phyloP scores from a whole-genome alignment of 2,888 invertebrate species.

The Steinernema scapterisci region DNA sequence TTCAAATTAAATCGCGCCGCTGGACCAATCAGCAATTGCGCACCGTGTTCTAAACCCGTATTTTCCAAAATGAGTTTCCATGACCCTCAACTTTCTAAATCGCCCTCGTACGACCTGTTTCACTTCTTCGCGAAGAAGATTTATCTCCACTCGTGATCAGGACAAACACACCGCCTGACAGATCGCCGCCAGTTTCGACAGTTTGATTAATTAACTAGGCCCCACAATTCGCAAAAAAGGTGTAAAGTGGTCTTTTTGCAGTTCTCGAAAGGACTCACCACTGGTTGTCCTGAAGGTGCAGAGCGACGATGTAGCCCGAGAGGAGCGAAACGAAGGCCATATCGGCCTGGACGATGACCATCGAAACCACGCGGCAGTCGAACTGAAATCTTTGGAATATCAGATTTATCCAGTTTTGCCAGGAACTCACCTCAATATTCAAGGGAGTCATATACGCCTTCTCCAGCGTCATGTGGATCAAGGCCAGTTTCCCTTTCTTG shows the following conservation, averaged over 20 bases:
- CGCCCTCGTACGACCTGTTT: not conserved
- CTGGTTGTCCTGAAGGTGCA: slow-evolving; percentile 58
- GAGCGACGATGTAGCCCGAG: slow-evolving; percentile 69
- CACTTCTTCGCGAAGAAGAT: not conserved
- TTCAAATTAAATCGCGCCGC: too few relatives aligned
- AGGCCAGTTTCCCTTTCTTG: slow-evolving; percentile 47
- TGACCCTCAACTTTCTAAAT: not conserved
- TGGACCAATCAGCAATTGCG: too few relatives aligned
- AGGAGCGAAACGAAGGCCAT: slow-evolving; percentile 70
- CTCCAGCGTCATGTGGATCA: slow-evolving; percentile 58
- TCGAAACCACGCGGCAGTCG: slow-evolving; percentile 70
- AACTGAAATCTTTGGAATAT: slow-evolving; percentile 54
- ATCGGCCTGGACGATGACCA: slow-evolving; percentile 67
- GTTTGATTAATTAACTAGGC: not conserved
- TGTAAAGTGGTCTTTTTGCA: too few relatives aligned
- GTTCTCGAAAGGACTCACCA: slow-evolving; percentile 28
- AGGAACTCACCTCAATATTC: slow-evolving; percentile 41
- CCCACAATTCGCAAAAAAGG: not conserved
- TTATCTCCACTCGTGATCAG: not conserved
- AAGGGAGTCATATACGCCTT: slow-evolving; percentile 56
- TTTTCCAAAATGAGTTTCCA: too few relatives aligned
- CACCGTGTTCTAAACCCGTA: too few relatives aligned
- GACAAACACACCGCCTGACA: slow-evolving; percentile 20
- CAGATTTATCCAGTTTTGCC: not conserved
- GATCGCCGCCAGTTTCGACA: too few relatives aligned